Conservation (phyloP, 2,888 invertebrate species). For the Eulithis testata region DNA sequence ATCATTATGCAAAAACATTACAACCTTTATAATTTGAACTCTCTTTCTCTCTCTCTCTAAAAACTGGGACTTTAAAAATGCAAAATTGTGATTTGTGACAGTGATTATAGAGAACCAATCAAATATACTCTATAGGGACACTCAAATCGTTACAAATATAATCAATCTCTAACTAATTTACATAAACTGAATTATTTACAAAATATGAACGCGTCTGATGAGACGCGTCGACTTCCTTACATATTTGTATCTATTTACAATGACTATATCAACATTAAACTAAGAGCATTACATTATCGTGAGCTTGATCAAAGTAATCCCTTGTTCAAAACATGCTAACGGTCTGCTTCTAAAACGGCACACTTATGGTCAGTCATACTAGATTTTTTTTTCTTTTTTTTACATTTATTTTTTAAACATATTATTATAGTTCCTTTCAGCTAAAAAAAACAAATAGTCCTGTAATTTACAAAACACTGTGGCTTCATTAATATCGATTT, state of each 20-base stretch:
- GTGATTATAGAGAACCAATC: constrained; percentile 75
- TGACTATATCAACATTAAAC: constrained; percentile 78
- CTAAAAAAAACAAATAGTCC: constrained; percentile 57
- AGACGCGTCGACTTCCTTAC: constrained; percentile 71
- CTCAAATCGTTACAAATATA: constrained; percentile 80
- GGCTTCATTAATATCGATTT: constrained; percentile 45
- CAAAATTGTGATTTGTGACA: constrained; percentile 82
- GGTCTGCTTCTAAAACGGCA: constrained; percentile 52
- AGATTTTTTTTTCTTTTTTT: constrained; percentile 41
- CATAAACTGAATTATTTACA: constrained; percentile 79
- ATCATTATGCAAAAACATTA: constrained; percentile 68
- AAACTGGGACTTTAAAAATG: constrained; percentile 70
- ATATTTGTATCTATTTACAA: constrained; percentile 81
- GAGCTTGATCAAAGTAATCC: constrained; percentile 79
- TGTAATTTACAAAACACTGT: constrained; percentile 46
- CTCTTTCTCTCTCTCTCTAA: constrained; percentile 47
- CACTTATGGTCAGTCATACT: constrained; percentile 56
- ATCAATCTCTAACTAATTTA: constrained; percentile 74
- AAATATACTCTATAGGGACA: constrained; percentile 75
- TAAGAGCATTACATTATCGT: constrained; percentile 80
- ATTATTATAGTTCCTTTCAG: constrained; percentile 46
- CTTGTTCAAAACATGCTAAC: constrained; percentile 70
- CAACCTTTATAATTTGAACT: constrained; percentile 73
- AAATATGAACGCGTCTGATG: constrained; percentile 67
- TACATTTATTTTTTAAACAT: constrained; percentile 41